These are phyloP conservation scores for Drosophila nannoptera DNA, from an alignment of 1,140 invertebrate genomes.

Conservation along the genomic window DNA sequence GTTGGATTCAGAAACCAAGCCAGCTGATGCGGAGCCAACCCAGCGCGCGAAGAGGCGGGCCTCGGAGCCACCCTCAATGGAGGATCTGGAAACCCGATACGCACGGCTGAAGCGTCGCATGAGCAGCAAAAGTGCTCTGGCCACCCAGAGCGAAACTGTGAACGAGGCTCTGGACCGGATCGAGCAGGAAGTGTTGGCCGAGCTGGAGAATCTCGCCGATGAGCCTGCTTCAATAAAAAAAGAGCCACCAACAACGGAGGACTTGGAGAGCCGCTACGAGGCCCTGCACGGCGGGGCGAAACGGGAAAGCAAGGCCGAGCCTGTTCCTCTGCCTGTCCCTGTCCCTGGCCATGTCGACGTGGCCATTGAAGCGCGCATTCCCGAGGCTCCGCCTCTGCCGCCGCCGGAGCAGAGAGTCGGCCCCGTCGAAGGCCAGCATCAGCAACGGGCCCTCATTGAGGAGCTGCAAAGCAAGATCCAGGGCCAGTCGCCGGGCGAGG, in stretches of 20 bases:
- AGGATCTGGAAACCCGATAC: constrained; percentile 72
- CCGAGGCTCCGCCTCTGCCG: constrained; percentile 47
- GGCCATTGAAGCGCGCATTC: constrained; percentile 65
- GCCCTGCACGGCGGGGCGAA: constrained; percentile 48
- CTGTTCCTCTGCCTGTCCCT: constrained; percentile 8
- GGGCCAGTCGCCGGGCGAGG: constrained; percentile 56
- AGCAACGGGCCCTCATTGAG: constrained; percentile 67
- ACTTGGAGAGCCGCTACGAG: constrained; percentile 67
- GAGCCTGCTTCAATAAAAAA: constrained; percentile 20
- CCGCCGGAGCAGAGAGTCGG: constrained; percentile 23
- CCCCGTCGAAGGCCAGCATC: constrained; percentile 31
- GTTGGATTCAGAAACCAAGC: not conserved
- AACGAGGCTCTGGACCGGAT: constrained; percentile 53
- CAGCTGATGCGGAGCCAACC: not conserved
- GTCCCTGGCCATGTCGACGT: constrained; percentile 47
- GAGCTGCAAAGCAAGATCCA: constrained; percentile 70
- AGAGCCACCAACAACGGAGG: constrained; percentile 54
- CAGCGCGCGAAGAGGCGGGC: constrained; percentile 50
- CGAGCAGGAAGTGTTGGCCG: constrained; percentile 56
- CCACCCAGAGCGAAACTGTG: constrained; percentile 43
- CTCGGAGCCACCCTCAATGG: constrained; percentile 72
- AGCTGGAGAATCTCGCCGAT: constrained; percentile 30
- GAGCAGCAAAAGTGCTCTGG: constrained; percentile 57
- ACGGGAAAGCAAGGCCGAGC: constrained; percentile 2
- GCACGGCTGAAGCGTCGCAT: constrained; percentile 67